Conservation (phyloP, 2,888 invertebrate species). For the Griposia aprilina region DNA sequence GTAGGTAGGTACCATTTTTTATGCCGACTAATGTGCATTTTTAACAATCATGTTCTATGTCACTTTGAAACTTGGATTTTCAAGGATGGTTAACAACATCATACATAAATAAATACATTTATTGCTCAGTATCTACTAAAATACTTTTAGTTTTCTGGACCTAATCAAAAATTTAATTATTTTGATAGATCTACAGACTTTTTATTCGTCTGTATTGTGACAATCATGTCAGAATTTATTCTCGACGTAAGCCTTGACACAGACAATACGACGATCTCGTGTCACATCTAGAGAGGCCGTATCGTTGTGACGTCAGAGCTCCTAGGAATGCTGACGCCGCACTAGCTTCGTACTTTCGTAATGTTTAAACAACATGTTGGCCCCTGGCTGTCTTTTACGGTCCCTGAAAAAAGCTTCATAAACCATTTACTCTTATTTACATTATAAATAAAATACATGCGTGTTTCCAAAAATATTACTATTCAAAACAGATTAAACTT, state of each 20-base stretch:
- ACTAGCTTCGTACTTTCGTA: constrained; percentile 75
- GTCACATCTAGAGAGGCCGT: constrained; percentile 62
- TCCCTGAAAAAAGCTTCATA: constrained; percentile 53
- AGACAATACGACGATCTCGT: constrained; percentile 13
- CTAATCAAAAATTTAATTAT: neutral
- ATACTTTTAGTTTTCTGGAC: neutral
- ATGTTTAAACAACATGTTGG: constrained; percentile 79
- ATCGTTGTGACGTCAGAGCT: constrained; percentile 58
- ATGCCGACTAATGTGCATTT: neutral
- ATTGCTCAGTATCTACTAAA: neutral
- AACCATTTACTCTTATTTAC: constrained; percentile 8
- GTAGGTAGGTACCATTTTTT: too few relatives aligned
- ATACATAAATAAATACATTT: neutral
- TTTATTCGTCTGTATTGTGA: too few relatives aligned
- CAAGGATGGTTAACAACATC: neutral
- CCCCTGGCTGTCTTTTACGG: constrained; percentile 70
- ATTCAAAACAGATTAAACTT: constrained; percentile 27
- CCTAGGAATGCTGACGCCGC: constrained; percentile 78
- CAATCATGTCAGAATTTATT: constrained; percentile 25
- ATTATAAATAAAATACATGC: constrained; percentile 20
- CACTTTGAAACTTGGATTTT: neutral
- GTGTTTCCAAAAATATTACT: constrained; percentile 3
- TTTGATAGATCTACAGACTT: neutral
- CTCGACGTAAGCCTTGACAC: constrained; percentile 9
- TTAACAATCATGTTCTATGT: neutral